phyloP scores from a whole-genome alignment of 1,140 invertebrate species.

The Teleogryllus occipitalis region DNA sequence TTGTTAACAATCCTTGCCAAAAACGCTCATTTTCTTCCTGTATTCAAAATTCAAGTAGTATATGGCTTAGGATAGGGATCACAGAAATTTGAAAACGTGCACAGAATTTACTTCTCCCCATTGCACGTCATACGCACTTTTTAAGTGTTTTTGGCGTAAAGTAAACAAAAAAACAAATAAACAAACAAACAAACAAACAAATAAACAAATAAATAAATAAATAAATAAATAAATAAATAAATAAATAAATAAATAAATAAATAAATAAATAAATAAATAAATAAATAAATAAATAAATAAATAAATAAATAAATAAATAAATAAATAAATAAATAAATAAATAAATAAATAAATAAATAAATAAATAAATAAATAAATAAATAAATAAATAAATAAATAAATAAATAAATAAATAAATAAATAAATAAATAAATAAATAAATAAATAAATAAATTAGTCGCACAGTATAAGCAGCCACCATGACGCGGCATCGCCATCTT shows the following conservation, averaged over 20 bases:
- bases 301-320: background rate
- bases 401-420: background rate
- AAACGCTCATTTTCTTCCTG: too few species aligned
- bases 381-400: background rate
- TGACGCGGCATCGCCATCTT: too few species aligned
- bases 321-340: constrained; percentile 8
- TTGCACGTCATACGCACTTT: too few species aligned
- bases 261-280: constrained; percentile 7
- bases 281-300: background rate
- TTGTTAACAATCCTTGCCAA: too few species aligned
- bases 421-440: background rate
- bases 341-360: background rate
- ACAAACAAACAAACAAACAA: too few species aligned
- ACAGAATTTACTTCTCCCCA: too few species aligned
- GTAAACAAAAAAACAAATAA: too few species aligned
- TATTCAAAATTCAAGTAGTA: too few species aligned
- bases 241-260: constrained; percentile 8
- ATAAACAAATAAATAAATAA: too few species aligned
- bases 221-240: constrained; percentile 8
- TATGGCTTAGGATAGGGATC: too few species aligned
- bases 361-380: background rate
- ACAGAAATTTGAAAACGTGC: too few species aligned
- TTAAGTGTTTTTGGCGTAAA: too few species aligned
- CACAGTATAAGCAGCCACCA: background rate
- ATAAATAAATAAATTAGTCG: constrained; percentile 3